Evolutionary conservation across 2,113 vertebrate species (phyloP).

Genomic region (Psittacula cyanocephala): DNA sequence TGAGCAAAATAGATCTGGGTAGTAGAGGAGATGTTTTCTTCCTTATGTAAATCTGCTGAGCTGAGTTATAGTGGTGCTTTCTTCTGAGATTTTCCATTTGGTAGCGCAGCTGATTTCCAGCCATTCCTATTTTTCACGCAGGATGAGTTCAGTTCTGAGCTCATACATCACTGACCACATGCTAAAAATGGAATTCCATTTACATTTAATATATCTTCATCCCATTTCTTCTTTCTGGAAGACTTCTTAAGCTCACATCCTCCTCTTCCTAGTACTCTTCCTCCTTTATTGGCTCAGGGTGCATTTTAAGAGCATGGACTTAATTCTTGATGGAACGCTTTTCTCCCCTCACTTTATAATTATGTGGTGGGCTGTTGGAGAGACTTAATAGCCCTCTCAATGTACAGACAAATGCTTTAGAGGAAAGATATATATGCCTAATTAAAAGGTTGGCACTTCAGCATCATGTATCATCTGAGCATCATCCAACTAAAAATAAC

Average conservation of each 20-base stretch:
- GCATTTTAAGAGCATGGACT: not conserved
- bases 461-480: conserved; percentile 14
- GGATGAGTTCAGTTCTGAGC: not conserved
- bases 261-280: not conserved
- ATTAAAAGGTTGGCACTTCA: conserved; percentile 25
- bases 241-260: not conserved
- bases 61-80: not conserved
- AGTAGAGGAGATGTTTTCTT: not conserved
- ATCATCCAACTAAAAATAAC: conserved; percentile 31
- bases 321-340: not conserved
- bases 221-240: not conserved
- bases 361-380: not conserved
- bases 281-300: not conserved
- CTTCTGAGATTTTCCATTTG: conserved; percentile 31
- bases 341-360: not conserved
- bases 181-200: conserved; percentile 57
- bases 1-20: not conserved
- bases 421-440: not conserved
- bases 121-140: conserved; percentile 31
- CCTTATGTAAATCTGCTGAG: conserved; percentile 1
- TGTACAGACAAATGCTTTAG: not conserved
- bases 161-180: conserved; percentile 38
- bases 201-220: conserved; percentile 30
- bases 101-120: conserved; percentile 17
- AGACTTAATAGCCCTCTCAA: conserved; percentile 7